Percentiles rank a stretch among this genome's conserved stretches.
Evolutionary conservation across 1,140 invertebrate species (phyloP).

Genomic region (Plectrocnemia conspersa): DNA sequence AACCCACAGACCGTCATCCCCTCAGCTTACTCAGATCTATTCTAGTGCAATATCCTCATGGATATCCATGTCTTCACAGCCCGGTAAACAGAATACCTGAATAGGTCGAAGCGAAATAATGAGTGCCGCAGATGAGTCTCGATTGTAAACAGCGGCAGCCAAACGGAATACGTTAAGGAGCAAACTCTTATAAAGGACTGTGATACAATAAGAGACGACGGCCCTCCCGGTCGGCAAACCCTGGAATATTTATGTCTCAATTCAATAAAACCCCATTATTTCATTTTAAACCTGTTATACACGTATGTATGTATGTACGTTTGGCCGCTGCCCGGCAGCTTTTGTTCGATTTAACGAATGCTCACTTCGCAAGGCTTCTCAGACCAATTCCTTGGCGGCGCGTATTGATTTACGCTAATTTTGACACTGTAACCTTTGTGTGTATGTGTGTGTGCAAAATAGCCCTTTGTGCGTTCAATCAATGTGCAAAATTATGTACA

Average conservation of each 20-base stretch:
- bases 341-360: constrained; percentile 27
- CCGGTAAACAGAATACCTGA: constrained; percentile 18
- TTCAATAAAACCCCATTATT: constrained; percentile 35
- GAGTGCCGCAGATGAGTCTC: neutral
- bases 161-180: constrained; percentile 14
- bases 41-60: neutral
- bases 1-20: neutral
- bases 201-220: constrained; percentile 10
- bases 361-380: constrained; percentile 7
- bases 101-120: constrained; percentile 13
- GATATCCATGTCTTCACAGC: neutral
- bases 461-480: neutral
- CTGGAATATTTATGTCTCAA: constrained; percentile 35
- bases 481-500: no score
- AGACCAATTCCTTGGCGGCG: constrained; percentile 12
- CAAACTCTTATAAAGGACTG: neutral
- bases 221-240: constrained; percentile 2
- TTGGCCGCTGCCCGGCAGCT: constrained; percentile 11
- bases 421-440: neutral
- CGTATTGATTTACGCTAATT: constrained; percentile 18
- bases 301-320: no score
- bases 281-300: constrained; percentile 29
- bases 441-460: neutral
- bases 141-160: neutral
- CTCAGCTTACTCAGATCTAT: neutral